These are phyloP conservation scores for Sebastes variabilis DNA, from an alignment of 2,797 vertebrate genomes.

Conservation along the genomic window DNA sequence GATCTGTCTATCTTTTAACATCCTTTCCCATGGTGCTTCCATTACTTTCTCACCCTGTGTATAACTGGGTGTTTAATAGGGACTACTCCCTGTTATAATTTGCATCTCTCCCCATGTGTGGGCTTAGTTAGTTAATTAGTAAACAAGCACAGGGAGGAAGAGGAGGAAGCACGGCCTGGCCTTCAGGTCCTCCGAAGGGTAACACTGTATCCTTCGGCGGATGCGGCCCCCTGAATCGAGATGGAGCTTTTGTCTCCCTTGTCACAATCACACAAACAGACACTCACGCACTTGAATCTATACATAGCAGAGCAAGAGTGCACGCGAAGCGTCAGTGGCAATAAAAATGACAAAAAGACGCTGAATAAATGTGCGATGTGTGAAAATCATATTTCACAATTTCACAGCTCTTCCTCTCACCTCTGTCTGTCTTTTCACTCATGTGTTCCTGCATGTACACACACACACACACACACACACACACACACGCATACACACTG, in stretches of 20 bases:
- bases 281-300: neutral
- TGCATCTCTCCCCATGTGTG: neutral
- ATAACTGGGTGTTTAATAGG: neutral
- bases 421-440: neutral
- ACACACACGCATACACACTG: neutral
- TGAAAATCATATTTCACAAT: constrained; percentile 15
- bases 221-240: neutral
- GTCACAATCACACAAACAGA: neutral
- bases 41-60: neutral
- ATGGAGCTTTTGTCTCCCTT: neutral
- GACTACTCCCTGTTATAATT: neutral
- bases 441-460: neutral
- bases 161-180: neutral
- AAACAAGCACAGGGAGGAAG: neutral
- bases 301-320: neutral
- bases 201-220: neutral
- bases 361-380: constrained; percentile 9
- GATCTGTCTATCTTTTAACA: neutral
- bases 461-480: neutral
- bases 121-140: neutral
- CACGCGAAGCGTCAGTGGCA: neutral
- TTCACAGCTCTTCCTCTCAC: constrained; percentile 24
- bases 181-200: neutral
- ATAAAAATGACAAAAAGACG: neutral
- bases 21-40: neutral